A percentile compares a stretch with the other conserved stretches of the same genome.
Conservation (phyloP, 2,797 vertebrate species). For the Ctenochaetus hawaiiensis region DNA sequence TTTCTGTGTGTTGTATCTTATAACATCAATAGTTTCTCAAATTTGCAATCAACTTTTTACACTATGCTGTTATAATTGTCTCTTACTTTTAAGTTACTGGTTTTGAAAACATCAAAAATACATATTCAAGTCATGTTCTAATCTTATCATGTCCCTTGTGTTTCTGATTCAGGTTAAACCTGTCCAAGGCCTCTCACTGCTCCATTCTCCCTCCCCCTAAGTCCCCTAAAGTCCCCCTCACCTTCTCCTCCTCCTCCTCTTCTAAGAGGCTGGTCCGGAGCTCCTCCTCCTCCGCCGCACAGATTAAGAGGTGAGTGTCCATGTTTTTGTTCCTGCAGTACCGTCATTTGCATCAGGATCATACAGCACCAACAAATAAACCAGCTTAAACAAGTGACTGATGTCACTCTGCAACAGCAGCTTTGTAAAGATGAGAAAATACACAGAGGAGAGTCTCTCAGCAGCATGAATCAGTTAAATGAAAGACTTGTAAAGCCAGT, state of each 20-base stretch:
- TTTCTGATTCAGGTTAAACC: slow-evolving; percentile 44
- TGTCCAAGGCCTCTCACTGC: slow-evolving; percentile 26
- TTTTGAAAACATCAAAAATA: not conserved
- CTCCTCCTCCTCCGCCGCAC: slow-evolving; percentile 36
- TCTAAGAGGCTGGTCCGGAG: slow-evolving; percentile 41
- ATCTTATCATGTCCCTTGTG: not conserved
- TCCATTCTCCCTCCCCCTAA: slow-evolving; percentile 50
- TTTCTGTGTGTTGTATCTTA: not conserved
- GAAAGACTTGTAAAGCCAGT: not conserved
- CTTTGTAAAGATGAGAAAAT: not conserved
- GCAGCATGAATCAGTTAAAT: not conserved
- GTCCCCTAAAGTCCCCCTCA: slow-evolving; percentile 32
- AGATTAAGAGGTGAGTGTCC: slow-evolving; percentile 61
- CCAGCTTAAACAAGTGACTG: not conserved
- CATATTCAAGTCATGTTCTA: not conserved
- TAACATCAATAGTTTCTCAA: not conserved
- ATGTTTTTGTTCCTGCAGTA: not conserved
- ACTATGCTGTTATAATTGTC: not conserved
- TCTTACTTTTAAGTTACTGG: not conserved
- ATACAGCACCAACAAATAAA: not conserved
- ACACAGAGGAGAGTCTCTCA: not conserved
- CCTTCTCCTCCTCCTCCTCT: slow-evolving; percentile 39
- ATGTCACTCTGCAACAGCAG: not conserved
- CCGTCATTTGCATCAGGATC: not conserved
- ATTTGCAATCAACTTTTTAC: not conserved